These are phyloP conservation scores for Mythimna pallens DNA, from an alignment of 2,888 invertebrate species.

Conservation along the genomic window DNA sequence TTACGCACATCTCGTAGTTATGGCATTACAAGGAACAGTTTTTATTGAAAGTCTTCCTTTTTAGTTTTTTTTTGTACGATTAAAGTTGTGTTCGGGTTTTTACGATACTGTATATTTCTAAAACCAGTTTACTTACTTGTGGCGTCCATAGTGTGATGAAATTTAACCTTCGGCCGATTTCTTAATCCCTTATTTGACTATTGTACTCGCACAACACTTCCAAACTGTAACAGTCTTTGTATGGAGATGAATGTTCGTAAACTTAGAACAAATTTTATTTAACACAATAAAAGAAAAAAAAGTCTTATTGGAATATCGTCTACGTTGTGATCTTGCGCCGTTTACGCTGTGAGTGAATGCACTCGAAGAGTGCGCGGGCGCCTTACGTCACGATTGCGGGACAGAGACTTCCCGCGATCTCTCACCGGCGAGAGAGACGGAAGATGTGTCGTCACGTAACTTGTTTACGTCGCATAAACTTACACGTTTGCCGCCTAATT, in stretches of 20 bases:
- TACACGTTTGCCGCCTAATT: conserved; percentile 70
- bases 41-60: neutral
- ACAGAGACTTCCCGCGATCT: conserved; percentile 67
- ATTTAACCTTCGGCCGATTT: conserved; percentile 83
- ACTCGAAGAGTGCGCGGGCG: conserved; percentile 76
- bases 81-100: conserved; percentile 37
- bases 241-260: conserved; percentile 14
- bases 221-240: conserved; percentile 33
- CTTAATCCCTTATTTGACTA: conserved; percentile 70
- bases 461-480: conserved; percentile 72
- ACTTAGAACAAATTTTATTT: conserved; percentile 33
- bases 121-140: conserved; percentile 86
- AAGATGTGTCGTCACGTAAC: conserved; percentile 69
- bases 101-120: conserved; percentile 48
- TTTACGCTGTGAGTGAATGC: conserved; percentile 86
- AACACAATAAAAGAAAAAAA: conserved; percentile 42
- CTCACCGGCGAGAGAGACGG: conserved; percentile 67
- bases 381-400: conserved; percentile 76
- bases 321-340: conserved; percentile 78
- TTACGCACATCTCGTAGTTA: neutral
- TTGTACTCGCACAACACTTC: conserved; percentile 61
- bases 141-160: conserved; percentile 87
- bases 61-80: conserved; percentile 2
- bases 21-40: neutral
- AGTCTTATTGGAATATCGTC: conserved; percentile 37